A percentile compares a stretch with the other conserved stretches of the same genome.
Evolutionary conservation across 2,888 invertebrate genomes (phyloP).

Genomic region (Trichopoda pennipes): DNA sequence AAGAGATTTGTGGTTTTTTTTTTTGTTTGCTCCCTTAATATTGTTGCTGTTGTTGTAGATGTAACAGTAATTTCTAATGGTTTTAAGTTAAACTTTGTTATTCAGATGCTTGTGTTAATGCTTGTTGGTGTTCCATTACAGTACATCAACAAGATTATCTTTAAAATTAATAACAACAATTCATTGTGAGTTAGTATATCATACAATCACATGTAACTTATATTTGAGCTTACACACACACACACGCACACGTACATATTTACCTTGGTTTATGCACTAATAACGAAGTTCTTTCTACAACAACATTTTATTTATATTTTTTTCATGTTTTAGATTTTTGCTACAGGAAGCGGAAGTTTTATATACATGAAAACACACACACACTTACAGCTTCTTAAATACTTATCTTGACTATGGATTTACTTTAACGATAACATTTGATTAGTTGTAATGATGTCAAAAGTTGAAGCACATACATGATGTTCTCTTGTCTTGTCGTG

Average conservation of each 20-base stretch:
- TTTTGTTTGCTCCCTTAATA: neutral
- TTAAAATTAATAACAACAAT: slow-evolving; percentile 1
- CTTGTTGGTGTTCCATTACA: slow-evolving; percentile 51
- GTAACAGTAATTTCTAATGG: slow-evolving; percentile 54
- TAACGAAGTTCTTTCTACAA: slow-evolving; percentile 3
- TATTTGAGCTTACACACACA: neutral
- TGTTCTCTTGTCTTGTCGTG: slow-evolving; percentile 27
- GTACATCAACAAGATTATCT: slow-evolving; percentile 46
- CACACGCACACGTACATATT: neutral
- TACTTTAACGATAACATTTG: slow-evolving; percentile 29
- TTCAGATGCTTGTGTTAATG: slow-evolving; percentile 47
- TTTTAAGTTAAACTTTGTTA: slow-evolving; percentile 58
- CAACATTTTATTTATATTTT: slow-evolving; percentile 22
- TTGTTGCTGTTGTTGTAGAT: slow-evolving; percentile 12
- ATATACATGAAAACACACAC: slow-evolving; percentile 36
- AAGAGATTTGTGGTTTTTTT: slow-evolving; percentile 49
- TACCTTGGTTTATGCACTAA: slow-evolving; percentile 1
- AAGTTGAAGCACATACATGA: slow-evolving; percentile 30
- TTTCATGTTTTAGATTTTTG: slow-evolving; percentile 23
- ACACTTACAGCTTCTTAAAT: neutral
- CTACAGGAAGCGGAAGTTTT: slow-evolving; percentile 62
- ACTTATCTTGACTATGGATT: neutral
- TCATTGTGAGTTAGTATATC: too few relatives aligned
- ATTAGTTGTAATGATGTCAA: slow-evolving; percentile 53
- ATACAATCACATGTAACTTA: too few relatives aligned